A percentile compares a stretch with the other conserved stretches of the same genome.
These are phyloP conservation scores for Phoeniculus purpureus DNA, from an alignment of 2,797 vertebrate species.

Conservation along the genomic window DNA sequence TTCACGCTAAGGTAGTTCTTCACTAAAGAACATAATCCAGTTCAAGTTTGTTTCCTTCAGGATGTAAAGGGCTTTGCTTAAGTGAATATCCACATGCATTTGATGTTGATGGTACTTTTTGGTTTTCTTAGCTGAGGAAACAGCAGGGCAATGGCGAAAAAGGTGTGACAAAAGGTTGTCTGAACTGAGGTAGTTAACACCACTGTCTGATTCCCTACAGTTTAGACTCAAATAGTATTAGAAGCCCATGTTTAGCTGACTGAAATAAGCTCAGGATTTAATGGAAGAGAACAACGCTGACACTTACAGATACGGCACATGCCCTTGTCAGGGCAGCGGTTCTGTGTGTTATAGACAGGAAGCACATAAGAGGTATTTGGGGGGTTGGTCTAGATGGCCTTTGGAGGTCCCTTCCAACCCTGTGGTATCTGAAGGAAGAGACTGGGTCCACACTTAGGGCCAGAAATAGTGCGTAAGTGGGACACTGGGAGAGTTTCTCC, in stretches of 20 bases:
- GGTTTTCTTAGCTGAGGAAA: background rate
- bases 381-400: no score
- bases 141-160: background rate
- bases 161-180: background rate
- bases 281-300: background rate
- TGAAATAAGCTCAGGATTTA: background rate
- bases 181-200: background rate
- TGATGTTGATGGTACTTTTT: background rate
- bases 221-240: background rate
- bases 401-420: no score
- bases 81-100: background rate
- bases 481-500: background rate
- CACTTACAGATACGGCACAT: background rate
- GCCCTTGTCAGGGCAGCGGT: background rate
- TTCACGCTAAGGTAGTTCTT: no score
- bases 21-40: background rate
- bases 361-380: background rate
- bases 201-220: background rate
- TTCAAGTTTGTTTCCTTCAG: background rate
- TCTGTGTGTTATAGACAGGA: background rate
- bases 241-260: background rate
- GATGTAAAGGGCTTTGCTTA: background rate
- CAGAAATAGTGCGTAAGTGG: background rate
- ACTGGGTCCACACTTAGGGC: background rate
- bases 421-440: background rate